Percentiles rank a stretch among this genome's conserved stretches.
phyloP scores from a whole-genome alignment of 1,140 invertebrate species.

The Pseudomyrmex gracilis region DNA sequence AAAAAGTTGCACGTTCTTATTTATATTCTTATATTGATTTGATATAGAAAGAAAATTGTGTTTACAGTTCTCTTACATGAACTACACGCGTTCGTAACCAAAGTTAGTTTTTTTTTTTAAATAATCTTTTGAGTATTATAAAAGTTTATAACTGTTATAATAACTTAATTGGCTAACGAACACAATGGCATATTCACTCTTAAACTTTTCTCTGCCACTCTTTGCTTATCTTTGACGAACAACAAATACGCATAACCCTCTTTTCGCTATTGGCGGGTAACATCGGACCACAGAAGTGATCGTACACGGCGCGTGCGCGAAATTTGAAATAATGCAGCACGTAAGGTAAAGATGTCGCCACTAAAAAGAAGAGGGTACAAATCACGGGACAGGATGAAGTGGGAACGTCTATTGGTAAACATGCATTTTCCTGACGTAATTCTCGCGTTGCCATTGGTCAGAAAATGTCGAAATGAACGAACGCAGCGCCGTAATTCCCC shows the following conservation, averaged over 20 bases:
- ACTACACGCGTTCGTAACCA: background rate
- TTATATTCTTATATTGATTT: background rate
- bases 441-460: background rate
- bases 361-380: background rate
- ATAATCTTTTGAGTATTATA: background rate
- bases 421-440: too few species aligned
- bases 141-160: background rate
- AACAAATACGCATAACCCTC: conserved; percentile 29
- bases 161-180: too few species aligned
- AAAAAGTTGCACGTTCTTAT: too few species aligned
- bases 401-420: too few species aligned
- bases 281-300: background rate
- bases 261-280: conserved; percentile 29
- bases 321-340: background rate
- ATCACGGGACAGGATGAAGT: too few species aligned
- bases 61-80: background rate
- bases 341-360: background rate
- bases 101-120: background rate
- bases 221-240: too few species aligned
- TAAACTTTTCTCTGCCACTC: too few species aligned
- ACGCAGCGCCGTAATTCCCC: too few species aligned
- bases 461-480: too few species aligned
- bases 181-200: too few species aligned
- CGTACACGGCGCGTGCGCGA: too few species aligned
- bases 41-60: background rate